Percentiles rank a stretch among this genome's conserved stretches.
Evolutionary conservation across 2,113 vertebrate genomes (phyloP).

Genomic region (Pholis gunnellus): DNA sequence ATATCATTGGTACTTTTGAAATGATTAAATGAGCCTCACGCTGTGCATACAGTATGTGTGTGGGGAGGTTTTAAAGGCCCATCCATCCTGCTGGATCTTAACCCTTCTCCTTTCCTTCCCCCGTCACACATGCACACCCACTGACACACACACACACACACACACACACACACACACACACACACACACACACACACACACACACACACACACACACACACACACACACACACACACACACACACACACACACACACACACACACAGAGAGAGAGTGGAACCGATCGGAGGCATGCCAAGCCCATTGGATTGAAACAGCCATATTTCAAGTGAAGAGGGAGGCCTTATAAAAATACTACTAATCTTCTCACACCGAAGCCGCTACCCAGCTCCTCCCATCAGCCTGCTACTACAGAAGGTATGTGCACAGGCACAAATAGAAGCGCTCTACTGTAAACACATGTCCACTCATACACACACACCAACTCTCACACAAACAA

Average conservation of each 20-base stretch:
- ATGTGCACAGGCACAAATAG: conserved; percentile 21
- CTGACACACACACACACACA: no score
- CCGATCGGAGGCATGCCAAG: conserved; percentile 34
- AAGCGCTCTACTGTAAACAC: conserved; percentile 25
- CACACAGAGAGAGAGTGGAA: conserved; percentile 40
- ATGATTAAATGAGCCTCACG: conserved; percentile 14
- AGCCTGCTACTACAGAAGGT: conserved; percentile 8
- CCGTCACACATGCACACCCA: conserved; percentile 6
- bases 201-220: background rate
- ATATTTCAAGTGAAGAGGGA: conserved; percentile 54
- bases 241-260: background rate
- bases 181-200: background rate
- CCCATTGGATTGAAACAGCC: conserved; percentile 59
- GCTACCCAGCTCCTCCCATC: background rate
- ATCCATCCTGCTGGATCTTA: conserved; percentile 1
- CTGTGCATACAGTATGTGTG: background rate
- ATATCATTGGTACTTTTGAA: background rate
- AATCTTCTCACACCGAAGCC: conserved; percentile 21
- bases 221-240: background rate
- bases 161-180: background rate
- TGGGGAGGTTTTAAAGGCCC: conserved; percentile 24
- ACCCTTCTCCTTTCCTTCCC: background rate
- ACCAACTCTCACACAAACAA: conserved; percentile 13
- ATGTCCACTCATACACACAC: background rate
- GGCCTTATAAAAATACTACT: conserved; percentile 49